Evolutionary conservation across 2,113 vertebrate genomes (phyloP).

Genomic region (Alligator sinensis): DNA sequence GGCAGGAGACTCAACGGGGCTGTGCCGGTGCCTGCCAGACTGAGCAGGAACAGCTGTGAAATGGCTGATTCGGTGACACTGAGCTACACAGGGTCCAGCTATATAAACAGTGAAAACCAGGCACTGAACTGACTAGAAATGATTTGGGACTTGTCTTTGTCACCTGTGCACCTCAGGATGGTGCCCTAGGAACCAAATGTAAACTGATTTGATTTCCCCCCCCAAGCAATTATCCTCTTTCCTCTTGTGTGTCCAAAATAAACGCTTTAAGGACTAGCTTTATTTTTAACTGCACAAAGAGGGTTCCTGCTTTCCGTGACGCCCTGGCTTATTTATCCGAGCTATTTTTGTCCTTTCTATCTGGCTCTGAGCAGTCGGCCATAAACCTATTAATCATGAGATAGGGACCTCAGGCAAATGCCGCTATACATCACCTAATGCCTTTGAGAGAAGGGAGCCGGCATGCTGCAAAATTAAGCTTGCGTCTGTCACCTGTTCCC

Average conservation of each 20-base stretch:
- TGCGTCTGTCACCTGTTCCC: background rate
- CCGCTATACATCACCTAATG: background rate
- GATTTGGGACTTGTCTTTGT: background rate
- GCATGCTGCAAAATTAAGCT: background rate
- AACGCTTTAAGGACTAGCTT: background rate
- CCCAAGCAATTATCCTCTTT: slow-evolving; percentile 42
- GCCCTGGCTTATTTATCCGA: background rate
- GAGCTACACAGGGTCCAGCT: background rate
- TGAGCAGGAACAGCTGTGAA: background rate
- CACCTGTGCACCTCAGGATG: background rate
- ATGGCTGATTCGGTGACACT: background rate
- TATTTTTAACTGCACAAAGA: slow-evolving; percentile 63
- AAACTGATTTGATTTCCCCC: slow-evolving; percentile 35
- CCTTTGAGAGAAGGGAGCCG: background rate
- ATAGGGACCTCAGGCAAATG: background rate
- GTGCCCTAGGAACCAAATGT: background rate
- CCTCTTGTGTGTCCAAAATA: slow-evolving; percentile 12
- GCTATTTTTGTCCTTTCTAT: slow-evolving; percentile 36
- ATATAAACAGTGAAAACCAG: too few species aligned
- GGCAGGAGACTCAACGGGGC: rapidly evolving
- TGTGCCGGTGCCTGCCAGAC: background rate
- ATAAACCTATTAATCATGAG: slow-evolving; percentile 26
- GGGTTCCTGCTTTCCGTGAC: slow-evolving; percentile 58
- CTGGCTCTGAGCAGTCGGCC: background rate
- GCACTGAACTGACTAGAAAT: slow-evolving; percentile 23